These are phyloP conservation scores for Phodopus roborovskii DNA, from an alignment of 2,113 vertebrate genomes.

Conservation along the genomic window DNA sequence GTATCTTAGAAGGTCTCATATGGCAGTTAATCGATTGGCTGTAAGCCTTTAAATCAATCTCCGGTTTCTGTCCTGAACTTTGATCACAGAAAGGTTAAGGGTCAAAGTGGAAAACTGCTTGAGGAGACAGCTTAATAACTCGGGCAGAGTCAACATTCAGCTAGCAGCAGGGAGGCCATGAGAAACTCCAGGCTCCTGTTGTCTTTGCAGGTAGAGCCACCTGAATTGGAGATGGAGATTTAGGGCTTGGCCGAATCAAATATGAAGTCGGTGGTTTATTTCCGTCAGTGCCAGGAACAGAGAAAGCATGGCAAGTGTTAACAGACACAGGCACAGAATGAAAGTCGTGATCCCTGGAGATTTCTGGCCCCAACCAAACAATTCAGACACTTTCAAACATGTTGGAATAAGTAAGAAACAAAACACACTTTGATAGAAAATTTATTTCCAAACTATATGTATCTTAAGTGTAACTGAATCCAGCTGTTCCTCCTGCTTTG, in stretches of 20 bases:
- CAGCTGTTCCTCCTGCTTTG: constrained; percentile 73
- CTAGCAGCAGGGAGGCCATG: not conserved
- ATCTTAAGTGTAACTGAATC: constrained; percentile 76
- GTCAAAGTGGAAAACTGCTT: not conserved
- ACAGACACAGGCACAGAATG: not conserved
- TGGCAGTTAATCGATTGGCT: not conserved
- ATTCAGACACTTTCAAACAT: constrained; percentile 74
- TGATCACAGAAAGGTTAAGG: not conserved
- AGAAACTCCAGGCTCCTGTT: not conserved
- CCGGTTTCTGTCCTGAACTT: not conserved
- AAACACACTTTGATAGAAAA: constrained; percentile 74
- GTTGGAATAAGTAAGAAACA: constrained; percentile 76
- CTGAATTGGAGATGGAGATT: not conserved
- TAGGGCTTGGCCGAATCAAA: not conserved
- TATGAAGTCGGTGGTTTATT: not conserved
- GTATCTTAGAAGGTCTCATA: not conserved
- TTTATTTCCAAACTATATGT: constrained; percentile 80
- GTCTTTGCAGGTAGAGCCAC: not conserved
- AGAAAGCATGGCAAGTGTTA: constrained; percentile 13
- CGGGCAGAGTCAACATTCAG: not conserved
- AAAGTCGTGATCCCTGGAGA: constrained; percentile 59
- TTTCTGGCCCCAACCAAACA: constrained; percentile 66
- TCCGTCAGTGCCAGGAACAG: not conserved
- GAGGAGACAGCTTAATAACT: not conserved
- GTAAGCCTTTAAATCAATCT: constrained; percentile 14